These are phyloP conservation scores for Reticulitermes speratus DNA, from an alignment of 1,140 invertebrate genomes.

Conservation along the genomic window DNA sequence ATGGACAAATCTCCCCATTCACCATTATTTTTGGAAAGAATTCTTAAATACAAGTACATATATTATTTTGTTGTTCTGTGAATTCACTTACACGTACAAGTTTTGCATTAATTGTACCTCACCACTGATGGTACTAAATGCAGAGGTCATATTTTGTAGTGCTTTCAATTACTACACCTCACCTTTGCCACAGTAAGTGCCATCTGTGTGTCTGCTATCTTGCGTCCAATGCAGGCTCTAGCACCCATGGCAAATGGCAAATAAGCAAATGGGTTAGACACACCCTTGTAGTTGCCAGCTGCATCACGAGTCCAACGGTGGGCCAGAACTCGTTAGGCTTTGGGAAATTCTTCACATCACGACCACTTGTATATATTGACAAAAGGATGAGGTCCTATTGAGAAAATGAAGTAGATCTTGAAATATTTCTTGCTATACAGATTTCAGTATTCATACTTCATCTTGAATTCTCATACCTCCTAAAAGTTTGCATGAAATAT, in stretches of 20 bases:
- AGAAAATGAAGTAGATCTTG: neutral
- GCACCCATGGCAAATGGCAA: constrained; percentile 80
- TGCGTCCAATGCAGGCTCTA: constrained; percentile 78
- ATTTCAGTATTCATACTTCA: too few species aligned
- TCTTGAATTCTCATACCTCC: too few species aligned
- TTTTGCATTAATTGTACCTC: neutral
- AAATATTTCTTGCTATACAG: neutral
- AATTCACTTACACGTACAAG: neutral
- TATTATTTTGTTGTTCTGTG: too few species aligned
- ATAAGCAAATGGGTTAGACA: constrained; percentile 63
- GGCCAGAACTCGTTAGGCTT: constrained; percentile 69
- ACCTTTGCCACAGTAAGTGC: constrained; percentile 63
- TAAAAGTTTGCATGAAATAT: too few species aligned
- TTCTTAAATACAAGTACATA: too few species aligned
- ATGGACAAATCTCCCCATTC: too few species aligned
- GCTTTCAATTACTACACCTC: constrained; percentile 37
- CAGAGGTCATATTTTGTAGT: neutral
- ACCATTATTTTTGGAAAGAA: too few species aligned
- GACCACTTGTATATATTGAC: constrained; percentile 77
- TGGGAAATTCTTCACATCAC: constrained; percentile 67
- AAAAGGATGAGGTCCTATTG: constrained; percentile 72
- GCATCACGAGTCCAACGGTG: constrained; percentile 69
- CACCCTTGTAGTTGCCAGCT: constrained; percentile 47
- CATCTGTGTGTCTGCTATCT: constrained; percentile 74
- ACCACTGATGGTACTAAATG: neutral